Evolutionary conservation across 2,888 invertebrate genomes (phyloP).

Genomic region (Orgyia antiqua): DNA sequence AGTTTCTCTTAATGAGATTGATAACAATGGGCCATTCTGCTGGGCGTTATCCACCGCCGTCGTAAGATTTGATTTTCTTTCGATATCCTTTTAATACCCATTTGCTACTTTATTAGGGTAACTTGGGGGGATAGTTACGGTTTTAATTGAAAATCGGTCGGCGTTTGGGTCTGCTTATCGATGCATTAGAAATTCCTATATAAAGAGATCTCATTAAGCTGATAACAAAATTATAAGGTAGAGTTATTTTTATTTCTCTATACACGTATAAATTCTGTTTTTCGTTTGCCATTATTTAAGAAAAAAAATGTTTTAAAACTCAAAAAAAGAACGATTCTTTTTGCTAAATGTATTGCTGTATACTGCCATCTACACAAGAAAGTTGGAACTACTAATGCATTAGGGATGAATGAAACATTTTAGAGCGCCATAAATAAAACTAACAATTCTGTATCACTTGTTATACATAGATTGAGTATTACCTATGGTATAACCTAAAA

Average conservation of each 20-base stretch:
- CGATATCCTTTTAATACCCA: slow-evolving; percentile 38
- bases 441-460: neutral
- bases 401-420: neutral
- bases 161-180: slow-evolving; percentile 8
- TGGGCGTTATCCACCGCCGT: slow-evolving; percentile 44
- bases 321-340: neutral
- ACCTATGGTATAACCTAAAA: no score
- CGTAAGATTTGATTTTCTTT: slow-evolving; percentile 50
- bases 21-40: slow-evolving; percentile 53
- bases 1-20: slow-evolving; percentile 56
- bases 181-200: slow-evolving; percentile 4
- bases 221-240: neutral
- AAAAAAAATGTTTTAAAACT: neutral
- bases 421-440: neutral
- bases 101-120: slow-evolving; percentile 23
- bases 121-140: slow-evolving; percentile 11
- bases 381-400: neutral
- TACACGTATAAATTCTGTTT: neutral
- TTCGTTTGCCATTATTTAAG: neutral
- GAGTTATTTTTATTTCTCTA: neutral
- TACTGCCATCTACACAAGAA: neutral
- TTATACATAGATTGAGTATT: no score
- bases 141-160: slow-evolving; percentile 33
- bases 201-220: slow-evolving; percentile 1
- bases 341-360: neutral